Conservation (phyloP, 2,113 vertebrate species). For the Hemibagrus wyckioides region DNA sequence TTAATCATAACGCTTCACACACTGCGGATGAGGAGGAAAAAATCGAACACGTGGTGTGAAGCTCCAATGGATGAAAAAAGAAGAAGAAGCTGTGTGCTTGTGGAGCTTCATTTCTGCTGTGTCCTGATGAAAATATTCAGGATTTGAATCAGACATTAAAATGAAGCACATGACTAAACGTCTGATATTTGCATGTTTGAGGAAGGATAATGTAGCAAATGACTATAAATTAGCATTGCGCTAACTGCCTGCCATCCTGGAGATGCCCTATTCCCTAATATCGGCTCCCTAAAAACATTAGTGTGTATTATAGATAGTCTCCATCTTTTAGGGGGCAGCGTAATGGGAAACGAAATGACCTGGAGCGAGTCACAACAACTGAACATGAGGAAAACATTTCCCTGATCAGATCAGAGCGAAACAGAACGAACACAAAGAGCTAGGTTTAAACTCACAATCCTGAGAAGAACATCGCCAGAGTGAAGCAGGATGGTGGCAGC, state of each 20-base stretch:
- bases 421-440: background rate
- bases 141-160: background rate
- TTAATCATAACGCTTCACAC: constrained; percentile 15
- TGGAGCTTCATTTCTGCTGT: background rate
- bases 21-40: background rate
- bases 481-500: background rate
- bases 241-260: background rate
- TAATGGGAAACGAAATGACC: no score
- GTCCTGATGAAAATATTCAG: background rate
- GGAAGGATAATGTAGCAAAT: background rate
- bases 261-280: background rate
- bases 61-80: background rate
- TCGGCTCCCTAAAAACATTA: background rate
- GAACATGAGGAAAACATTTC: background rate
- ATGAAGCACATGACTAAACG: background rate
- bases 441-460: background rate
- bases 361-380: no score
- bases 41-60: background rate
- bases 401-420: background rate
- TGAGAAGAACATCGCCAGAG: background rate
- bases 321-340: background rate
- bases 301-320: background rate
- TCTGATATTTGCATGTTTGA: background rate
- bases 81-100: background rate
- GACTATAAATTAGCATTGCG: background rate